Evolutionary conservation across 2,888 invertebrate genomes (phyloP).

Genomic region (Ophioninae sp.): DNA sequence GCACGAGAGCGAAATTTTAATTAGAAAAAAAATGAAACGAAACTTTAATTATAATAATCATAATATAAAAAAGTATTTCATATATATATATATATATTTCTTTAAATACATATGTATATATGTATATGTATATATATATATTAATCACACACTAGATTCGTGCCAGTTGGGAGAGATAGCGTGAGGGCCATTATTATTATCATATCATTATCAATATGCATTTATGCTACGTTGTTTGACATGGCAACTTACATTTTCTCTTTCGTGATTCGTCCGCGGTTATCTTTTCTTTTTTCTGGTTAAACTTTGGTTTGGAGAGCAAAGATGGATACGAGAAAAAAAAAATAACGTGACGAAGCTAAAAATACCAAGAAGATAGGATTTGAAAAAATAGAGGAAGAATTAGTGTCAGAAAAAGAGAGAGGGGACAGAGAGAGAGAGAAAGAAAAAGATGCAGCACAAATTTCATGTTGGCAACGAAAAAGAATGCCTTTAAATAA

Average conservation of each 20-base stretch:
- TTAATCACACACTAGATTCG: conserved; percentile 78
- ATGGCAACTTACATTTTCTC: conserved; percentile 79
- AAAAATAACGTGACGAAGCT: conserved; percentile 28
- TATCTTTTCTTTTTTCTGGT: conserved; percentile 57
- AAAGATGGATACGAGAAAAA: conserved; percentile 51
- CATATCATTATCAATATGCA: conserved; percentile 59
- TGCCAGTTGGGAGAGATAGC: conserved; percentile 84
- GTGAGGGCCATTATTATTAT: conserved; percentile 74
- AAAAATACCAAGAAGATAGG: conserved; percentile 43
- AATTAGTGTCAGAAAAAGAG: conserved; percentile 2
- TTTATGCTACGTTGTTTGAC: conserved; percentile 76
- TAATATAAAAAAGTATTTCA: conserved; percentile 38
- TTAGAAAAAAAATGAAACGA: conserved; percentile 39
- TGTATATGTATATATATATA: conserved; percentile 59
- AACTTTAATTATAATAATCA: conserved; percentile 39
- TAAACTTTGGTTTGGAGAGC: conserved; percentile 49
- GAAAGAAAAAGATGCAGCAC: conserved; percentile 14
- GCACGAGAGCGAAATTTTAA: conserved; percentile 53
- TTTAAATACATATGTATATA: conserved; percentile 51
- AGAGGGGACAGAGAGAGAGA: conserved; percentile 6
- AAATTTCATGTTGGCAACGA: neutral
- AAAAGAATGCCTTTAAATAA: neutral
- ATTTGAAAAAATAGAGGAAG: conserved; percentile 29
- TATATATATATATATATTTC: conserved; percentile 49
- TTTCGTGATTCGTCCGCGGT: conserved; percentile 77